Evolutionary conservation across 2,888 invertebrate genomes (phyloP), one percentile per base, ranked within the genome.

Genomic region (Drosophila paracracens): DNA sequence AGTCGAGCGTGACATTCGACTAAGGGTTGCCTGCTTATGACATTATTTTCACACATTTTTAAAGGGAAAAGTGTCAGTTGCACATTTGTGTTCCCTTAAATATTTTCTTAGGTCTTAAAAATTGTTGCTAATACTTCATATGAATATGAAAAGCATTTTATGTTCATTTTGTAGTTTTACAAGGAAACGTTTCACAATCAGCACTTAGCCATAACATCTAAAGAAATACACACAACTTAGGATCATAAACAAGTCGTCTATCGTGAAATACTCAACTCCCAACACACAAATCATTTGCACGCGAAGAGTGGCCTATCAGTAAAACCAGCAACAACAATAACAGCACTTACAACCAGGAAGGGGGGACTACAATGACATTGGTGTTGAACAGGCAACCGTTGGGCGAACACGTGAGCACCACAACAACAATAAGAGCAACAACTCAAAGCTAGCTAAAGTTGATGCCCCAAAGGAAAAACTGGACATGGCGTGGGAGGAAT

Each of bases 391-490:
- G 50, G 43, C 63, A 63, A 38, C 48, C 46, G 64, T 40, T 62
- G 33, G 36, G 51, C 13, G 67, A 59, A 74, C 72, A 79, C 72
- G 63, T 82, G 63, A 73, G 58, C 48, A 64, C 61, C 59, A 29
- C 51, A 58, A 38, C 57, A 48, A 43, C 65, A 65, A 51, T 48
- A 53, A 18, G 16, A 13, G 36, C 52, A 56, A 51, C 52, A 40
- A 46, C 64, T 43, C 40, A 27, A 50, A 62, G 74, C 46, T 59
- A 72, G 51, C 48, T 40, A 63, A 61, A 61, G 68, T 69, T 85
- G 57, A 57, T 62, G 66, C 57, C 64, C 36, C 66, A 71, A 52
- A 53, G 59, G 50, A 58, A 31, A 40, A 59, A 33, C 43, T 27
- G 36, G 18, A 35, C 35, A 25, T 33, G 16, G 18, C 33, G 46